Conservation (phyloP, 2,888 invertebrate species). For the Myathropa florea region DNA sequence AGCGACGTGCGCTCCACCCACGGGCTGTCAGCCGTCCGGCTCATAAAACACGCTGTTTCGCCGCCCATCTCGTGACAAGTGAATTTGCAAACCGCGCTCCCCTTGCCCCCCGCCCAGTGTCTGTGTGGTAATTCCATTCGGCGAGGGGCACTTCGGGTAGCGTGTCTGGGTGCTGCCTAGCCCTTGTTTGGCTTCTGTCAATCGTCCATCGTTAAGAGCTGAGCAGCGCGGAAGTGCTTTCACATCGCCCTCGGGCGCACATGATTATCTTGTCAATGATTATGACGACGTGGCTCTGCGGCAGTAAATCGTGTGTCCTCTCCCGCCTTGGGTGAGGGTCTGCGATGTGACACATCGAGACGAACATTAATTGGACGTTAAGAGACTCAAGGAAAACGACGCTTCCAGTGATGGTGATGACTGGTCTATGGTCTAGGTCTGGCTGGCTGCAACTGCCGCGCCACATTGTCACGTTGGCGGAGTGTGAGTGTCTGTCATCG, state of each 20-base stretch:
- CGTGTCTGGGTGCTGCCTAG: slow-evolving; percentile 10
- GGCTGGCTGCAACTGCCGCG: too few relatives aligned
- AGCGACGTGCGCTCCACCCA: neutral
- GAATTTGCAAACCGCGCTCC: neutral
- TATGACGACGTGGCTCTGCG: slow-evolving; percentile 53
- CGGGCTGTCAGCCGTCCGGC: neutral
- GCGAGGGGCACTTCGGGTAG: slow-evolving; percentile 1
- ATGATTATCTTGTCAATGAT: slow-evolving; percentile 64
- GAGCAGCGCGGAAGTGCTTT: slow-evolving; percentile 45
- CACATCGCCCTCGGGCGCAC: slow-evolving; percentile 2
- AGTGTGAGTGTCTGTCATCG: slow-evolving; percentile 58
- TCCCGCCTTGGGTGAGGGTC: neutral
- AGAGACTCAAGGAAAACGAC: slow-evolving; percentile 19
- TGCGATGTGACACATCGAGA: slow-evolving; percentile 33
- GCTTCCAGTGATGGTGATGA: neutral
- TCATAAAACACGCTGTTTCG: too few relatives aligned
- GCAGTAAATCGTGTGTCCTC: slow-evolving; percentile 44
- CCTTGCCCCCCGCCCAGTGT: neutral
- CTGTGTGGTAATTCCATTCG: slow-evolving; percentile 9
- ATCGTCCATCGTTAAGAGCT: slow-evolving; percentile 41
- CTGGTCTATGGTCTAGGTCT: neutral
- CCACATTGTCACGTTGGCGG: slow-evolving; percentile 41
- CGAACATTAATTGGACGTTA: slow-evolving; percentile 64
- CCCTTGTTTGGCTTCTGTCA: slow-evolving; percentile 68
- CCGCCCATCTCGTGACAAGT: neutral